A percentile compares a stretch with the other conserved stretches of the same genome.
Conservation (phyloP, 2,113 vertebrate species). For the Corythaixoides concolor region DNA sequence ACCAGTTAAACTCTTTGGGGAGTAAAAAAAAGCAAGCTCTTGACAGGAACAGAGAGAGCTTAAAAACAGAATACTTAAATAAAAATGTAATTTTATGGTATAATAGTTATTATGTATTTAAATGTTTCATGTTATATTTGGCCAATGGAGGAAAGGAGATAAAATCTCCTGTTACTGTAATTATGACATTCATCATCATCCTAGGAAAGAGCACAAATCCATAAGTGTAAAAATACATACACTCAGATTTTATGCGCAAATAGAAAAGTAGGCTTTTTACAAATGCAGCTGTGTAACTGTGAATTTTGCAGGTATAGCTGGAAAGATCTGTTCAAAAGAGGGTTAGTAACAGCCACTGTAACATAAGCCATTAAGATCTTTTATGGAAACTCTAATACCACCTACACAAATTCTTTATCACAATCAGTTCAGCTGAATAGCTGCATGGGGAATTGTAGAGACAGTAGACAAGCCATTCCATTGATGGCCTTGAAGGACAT, state of each 20-base stretch:
- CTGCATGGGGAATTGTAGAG: background rate
- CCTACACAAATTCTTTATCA: constrained; percentile 28
- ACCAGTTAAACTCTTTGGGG: background rate
- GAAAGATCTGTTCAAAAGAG: background rate
- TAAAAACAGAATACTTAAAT: background rate
- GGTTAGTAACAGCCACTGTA: background rate
- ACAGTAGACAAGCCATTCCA: background rate
- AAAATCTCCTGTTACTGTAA: background rate
- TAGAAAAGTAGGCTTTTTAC: background rate
- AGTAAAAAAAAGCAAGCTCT: background rate
- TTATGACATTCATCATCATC: background rate
- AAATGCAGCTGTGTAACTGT: background rate
- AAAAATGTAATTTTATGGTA: background rate
- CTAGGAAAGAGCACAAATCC: background rate
- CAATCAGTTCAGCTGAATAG: background rate
- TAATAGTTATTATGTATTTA: background rate
- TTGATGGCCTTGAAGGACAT: background rate
- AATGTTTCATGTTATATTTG: background rate
- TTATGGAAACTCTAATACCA: constrained; percentile 1
- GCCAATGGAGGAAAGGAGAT: background rate
- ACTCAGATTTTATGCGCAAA: background rate
- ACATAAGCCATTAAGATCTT: background rate
- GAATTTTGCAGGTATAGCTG: background rate
- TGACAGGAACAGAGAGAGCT: background rate
- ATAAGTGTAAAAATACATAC: background rate